phyloP scores from a whole-genome alignment of 2,113 vertebrate species.

The Myanophis thanlyinensis region DNA sequence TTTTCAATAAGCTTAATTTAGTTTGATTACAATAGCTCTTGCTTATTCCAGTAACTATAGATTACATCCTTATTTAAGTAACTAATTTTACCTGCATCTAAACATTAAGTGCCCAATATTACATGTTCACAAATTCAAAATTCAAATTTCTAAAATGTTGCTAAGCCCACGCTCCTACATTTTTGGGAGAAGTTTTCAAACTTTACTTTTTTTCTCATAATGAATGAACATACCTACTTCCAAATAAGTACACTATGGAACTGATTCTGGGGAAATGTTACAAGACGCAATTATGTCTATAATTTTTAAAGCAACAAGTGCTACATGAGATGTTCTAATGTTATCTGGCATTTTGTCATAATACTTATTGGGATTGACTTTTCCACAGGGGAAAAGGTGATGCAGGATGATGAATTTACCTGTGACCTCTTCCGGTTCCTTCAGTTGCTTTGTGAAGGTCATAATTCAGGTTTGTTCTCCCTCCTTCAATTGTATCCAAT shows the following conservation, averaged over 20 bases:
- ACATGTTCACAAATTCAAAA: slow-evolving; percentile 12
- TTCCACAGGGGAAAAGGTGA: slow-evolving; percentile 92
- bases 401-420: slow-evolving; percentile 95
- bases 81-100: background rate
- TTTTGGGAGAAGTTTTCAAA: slow-evolving; percentile 46
- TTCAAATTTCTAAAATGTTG: slow-evolving; percentile 68
- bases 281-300: slow-evolving; percentile 46
- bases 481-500: background rate
- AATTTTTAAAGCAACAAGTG: slow-evolving; percentile 17
- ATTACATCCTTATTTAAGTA: background rate
- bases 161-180: slow-evolving; percentile 69
- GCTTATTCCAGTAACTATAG: background rate
- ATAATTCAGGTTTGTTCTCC: slow-evolving; percentile 86
- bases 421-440: slow-evolving; percentile 98
- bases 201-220: slow-evolving; percentile 36
- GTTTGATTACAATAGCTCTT: background rate
- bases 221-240: slow-evolving; percentile 60
- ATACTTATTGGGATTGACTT: slow-evolving; percentile 52
- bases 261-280: slow-evolving; percentile 62
- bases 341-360: slow-evolving; percentile 24
- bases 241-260: slow-evolving; percentile 62
- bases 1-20: background rate
- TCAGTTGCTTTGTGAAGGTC: slow-evolving; percentile 93
- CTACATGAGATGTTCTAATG: slow-evolving; percentile 8
- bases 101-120: slow-evolving; percentile 14